Evolutionary conservation across 2,113 vertebrate genomes (phyloP).

Genomic region (Macquaria australasica): DNA sequence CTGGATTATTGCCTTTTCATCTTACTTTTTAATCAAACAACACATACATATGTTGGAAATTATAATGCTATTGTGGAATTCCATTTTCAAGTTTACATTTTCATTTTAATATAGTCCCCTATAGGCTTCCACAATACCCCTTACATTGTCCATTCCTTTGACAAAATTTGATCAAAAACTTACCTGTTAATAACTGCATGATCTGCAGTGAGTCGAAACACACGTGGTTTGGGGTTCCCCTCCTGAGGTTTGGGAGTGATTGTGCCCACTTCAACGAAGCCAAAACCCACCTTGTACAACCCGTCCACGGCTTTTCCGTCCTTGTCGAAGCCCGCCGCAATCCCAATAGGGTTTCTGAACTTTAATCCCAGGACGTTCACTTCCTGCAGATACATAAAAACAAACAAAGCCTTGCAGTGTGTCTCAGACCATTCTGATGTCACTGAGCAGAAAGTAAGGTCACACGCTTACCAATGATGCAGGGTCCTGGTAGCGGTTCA

Average conservation of each 20-base stretch:
- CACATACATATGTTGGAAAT: no score
- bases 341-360: constrained; percentile 93
- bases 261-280: constrained; percentile 96
- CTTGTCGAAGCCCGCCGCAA: constrained; percentile 98
- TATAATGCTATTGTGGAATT: no score
- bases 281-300: constrained; percentile 93
- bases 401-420: background rate
- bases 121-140: no score
- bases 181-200: constrained; percentile 95
- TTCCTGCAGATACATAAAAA: constrained; percentile 82
- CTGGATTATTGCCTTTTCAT: no score
- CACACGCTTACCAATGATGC: constrained; percentile 84
- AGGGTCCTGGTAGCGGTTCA: constrained; percentile 83
- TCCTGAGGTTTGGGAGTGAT: constrained; percentile 94
- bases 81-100: no score
- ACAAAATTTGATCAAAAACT: background rate
- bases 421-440: background rate
- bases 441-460: background rate
- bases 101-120: no score
- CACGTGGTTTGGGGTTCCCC: constrained; percentile 93
- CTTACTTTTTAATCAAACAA: no score
- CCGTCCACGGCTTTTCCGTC: constrained; percentile 93
- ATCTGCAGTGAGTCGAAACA: constrained; percentile 91
- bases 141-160: background rate
- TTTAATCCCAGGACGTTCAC: constrained; percentile 87